Conservation (phyloP, 2,797 vertebrate species). For the Luscinia luscinia region DNA sequence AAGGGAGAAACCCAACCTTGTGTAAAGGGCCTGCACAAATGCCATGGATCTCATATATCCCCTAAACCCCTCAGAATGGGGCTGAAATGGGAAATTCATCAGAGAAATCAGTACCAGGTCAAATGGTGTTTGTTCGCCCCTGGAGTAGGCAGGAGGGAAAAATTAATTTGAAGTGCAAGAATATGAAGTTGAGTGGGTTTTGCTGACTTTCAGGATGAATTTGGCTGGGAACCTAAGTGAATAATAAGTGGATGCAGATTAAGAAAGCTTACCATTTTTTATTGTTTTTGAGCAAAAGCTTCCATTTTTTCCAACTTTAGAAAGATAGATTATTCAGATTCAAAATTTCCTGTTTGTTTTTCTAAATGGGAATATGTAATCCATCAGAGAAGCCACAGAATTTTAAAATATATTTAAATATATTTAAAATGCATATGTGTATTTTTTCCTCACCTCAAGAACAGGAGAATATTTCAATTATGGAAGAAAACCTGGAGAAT, state of each 20-base stretch:
- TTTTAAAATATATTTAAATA: not conserved
- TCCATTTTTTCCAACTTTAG: not conserved
- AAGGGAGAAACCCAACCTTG: not conserved
- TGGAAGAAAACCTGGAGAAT: not conserved
- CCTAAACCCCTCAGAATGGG: not conserved
- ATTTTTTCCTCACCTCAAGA: not conserved
- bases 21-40: not conserved
- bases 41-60: not conserved
- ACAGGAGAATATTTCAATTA: not conserved
- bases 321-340: not conserved
- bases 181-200: slow-evolving; percentile 10
- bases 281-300: not conserved
- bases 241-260: not conserved
- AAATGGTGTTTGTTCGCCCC: slow-evolving; percentile 32
- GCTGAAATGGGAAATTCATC: slow-evolving; percentile 30
- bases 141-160: not conserved
- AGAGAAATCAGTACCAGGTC: slow-evolving; percentile 46
- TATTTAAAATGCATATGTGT: not conserved
- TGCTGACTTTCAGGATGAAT: slow-evolving; percentile 24
- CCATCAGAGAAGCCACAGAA: not conserved
- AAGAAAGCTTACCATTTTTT: not conserved
- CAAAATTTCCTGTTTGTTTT: not conserved
- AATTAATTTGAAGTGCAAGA: not conserved
- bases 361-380: not conserved
- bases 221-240: not conserved